A percentile compares a stretch with the other conserved stretches of the same genome.
These are phyloP conservation scores for Hypselothyrea guttata DNA, from an alignment of 2,888 invertebrate genomes.

Conservation along the genomic window DNA sequence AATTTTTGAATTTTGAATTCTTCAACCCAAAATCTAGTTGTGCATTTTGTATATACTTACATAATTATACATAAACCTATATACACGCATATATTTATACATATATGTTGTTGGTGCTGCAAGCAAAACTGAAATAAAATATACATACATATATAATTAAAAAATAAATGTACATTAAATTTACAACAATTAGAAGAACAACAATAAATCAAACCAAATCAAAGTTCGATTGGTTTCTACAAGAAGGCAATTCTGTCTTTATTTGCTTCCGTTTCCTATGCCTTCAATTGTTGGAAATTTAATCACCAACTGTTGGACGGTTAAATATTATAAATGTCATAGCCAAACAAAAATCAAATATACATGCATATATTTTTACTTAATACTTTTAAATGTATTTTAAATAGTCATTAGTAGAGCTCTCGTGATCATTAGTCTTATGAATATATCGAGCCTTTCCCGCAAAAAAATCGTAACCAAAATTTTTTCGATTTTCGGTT, in stretches of 20 bases:
- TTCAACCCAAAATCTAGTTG: slow-evolving; percentile 65
- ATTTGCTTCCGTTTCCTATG: too few species aligned
- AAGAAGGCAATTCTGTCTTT: too few species aligned
- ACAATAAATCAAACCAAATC: slow-evolving; percentile 24
- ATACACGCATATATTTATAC: slow-evolving; percentile 38
- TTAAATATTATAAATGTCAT: slow-evolving; percentile 61
- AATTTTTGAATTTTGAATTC: slow-evolving; percentile 64
- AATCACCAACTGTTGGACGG: too few species aligned
- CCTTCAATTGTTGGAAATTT: too few species aligned
- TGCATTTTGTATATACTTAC: slow-evolving; percentile 70
- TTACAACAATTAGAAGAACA: too few species aligned
- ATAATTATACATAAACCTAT: slow-evolving; percentile 33
- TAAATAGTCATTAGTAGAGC: slow-evolving; percentile 15
- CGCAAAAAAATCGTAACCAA: too few species aligned
- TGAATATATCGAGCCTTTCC: too few species aligned
- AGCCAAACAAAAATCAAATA: slow-evolving; percentile 42
- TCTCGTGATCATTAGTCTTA: too few species aligned
- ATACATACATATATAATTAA: slow-evolving; percentile 37
- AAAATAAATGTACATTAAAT: slow-evolving; percentile 4
- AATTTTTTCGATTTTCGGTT: too few species aligned
- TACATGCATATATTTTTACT: slow-evolving; percentile 56
- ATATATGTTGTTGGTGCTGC: slow-evolving; percentile 69
- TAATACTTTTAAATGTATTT: slow-evolving; percentile 41
- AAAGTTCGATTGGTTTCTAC: too few species aligned
- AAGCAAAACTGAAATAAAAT: slow-evolving; percentile 62